Percentiles rank a stretch among this genome's conserved stretches.
Conservation (phyloP, 2,888 invertebrate species). For the Sarcophaga caerulescens region DNA sequence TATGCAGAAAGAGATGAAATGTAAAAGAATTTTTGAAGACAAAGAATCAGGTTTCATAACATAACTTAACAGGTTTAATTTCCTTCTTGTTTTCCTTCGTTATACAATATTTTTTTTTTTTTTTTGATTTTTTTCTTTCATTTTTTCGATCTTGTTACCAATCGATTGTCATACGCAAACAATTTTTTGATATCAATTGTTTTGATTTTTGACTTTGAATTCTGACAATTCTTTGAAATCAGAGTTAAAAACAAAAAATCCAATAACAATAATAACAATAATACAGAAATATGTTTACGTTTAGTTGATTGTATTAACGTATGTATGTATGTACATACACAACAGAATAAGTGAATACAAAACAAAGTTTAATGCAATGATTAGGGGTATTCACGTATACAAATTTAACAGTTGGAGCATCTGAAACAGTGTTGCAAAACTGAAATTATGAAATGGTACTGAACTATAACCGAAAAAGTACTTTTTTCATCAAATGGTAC, state of each 20-base stretch:
- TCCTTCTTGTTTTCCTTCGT: slow-evolving; percentile 28
- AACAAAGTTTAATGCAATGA: slow-evolving; percentile 10
- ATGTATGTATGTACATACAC: neutral
- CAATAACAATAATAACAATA: slow-evolving; percentile 11
- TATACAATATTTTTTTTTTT: slow-evolving; percentile 62
- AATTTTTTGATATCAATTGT: slow-evolving; percentile 67
- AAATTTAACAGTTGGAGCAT: no score
- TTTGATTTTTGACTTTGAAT: slow-evolving; percentile 77
- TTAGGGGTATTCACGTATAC: slow-evolving; percentile 20
- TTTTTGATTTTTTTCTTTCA: slow-evolving; percentile 6
- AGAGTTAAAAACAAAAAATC: neutral
- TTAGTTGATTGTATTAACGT: neutral
- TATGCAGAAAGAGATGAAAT: neutral
- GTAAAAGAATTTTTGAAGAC: neutral
- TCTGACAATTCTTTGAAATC: slow-evolving; percentile 78
- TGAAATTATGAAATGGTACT: no score
- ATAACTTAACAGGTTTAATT: slow-evolving; percentile 55
- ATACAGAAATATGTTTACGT: slow-evolving; percentile 20
- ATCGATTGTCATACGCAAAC: slow-evolving; percentile 73
- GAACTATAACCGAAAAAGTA: no score
- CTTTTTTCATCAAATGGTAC: no score
- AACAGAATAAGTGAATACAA: slow-evolving; percentile 44
- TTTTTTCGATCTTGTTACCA: slow-evolving; percentile 76
- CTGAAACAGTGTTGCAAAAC: no score
- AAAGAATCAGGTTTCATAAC: slow-evolving; percentile 35